Evolutionary conservation across 1,140 invertebrate species (phyloP).

Genomic region (Drosophila auraria): DNA sequence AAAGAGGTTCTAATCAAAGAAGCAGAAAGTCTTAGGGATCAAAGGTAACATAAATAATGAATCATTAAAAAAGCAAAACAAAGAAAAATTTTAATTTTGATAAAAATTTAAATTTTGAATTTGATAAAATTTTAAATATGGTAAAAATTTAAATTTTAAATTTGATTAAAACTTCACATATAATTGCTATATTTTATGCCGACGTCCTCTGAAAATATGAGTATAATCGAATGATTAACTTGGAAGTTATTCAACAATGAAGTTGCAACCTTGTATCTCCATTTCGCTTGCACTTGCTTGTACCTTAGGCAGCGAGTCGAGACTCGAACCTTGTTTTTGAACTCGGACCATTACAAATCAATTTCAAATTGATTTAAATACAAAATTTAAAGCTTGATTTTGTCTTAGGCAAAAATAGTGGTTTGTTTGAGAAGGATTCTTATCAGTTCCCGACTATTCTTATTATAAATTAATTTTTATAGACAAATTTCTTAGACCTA

Average conservation of each 20-base stretch:
- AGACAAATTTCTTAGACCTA: no score
- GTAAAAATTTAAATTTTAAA: no score
- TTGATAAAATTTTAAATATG: no score
- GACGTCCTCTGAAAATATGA: neutral
- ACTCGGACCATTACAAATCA: neutral
- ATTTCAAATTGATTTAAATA: neutral
- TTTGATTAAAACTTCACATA: no score
- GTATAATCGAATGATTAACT: neutral
- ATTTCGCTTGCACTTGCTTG: slow-evolving; percentile 18
- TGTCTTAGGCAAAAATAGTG: no score
- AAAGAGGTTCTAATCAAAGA: no score
- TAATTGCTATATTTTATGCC: neutral
- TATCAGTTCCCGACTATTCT: neutral
- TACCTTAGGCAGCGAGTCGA: neutral
- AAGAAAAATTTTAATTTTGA: no score
- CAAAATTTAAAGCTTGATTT: no score
- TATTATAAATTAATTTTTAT: neutral
- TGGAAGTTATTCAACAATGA: neutral
- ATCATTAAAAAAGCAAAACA: no score
- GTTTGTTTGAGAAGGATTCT: neutral
- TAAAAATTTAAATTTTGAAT: no score
- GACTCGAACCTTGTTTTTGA: neutral
- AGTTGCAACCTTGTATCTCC: neutral
- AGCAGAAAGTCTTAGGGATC: no score
- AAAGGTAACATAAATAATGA: no score